A percentile compares a stretch with the other conserved stretches of the same genome.
Conservation (phyloP, 2,113 vertebrate species). For the Caracal caracal region DNA sequence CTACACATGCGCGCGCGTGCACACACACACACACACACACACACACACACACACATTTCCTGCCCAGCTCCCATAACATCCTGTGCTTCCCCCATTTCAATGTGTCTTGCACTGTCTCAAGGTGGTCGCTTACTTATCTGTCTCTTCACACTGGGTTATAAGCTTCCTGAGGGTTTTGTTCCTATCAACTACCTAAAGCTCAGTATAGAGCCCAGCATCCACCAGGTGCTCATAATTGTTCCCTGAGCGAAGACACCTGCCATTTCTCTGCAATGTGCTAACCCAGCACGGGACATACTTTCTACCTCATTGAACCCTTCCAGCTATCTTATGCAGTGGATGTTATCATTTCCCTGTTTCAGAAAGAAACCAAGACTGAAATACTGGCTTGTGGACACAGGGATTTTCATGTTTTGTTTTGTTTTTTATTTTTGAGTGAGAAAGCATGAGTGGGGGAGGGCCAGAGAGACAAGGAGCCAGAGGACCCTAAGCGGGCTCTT, state of each 20-base stretch:
- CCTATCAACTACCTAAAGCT: neutral
- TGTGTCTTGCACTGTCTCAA: neutral
- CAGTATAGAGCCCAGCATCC: neutral
- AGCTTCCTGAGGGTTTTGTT: neutral
- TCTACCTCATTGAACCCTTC: neutral
- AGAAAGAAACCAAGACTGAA: neutral
- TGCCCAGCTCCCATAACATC: neutral
- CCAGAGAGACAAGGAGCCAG: too few species aligned
- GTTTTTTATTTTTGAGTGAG: too few species aligned
- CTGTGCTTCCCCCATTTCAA: neutral
- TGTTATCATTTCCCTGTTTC: neutral
- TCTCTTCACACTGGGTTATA: neutral
- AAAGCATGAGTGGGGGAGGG: too few species aligned
- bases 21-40: neutral
- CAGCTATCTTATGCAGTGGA: neutral
- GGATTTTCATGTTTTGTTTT: neutral
- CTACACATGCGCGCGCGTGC: accelerated
- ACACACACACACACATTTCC: neutral
- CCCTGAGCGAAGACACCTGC: neutral
- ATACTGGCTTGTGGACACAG: neutral
- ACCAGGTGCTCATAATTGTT: neutral
- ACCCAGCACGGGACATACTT: neutral
- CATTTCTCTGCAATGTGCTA: neutral
- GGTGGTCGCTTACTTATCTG: neutral
- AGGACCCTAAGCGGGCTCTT: too few species aligned